Evolutionary conservation across 53 echinoderm and acorn worm genomes (phyloP).

Genomic region (Paracentrotus lividus): DNA sequence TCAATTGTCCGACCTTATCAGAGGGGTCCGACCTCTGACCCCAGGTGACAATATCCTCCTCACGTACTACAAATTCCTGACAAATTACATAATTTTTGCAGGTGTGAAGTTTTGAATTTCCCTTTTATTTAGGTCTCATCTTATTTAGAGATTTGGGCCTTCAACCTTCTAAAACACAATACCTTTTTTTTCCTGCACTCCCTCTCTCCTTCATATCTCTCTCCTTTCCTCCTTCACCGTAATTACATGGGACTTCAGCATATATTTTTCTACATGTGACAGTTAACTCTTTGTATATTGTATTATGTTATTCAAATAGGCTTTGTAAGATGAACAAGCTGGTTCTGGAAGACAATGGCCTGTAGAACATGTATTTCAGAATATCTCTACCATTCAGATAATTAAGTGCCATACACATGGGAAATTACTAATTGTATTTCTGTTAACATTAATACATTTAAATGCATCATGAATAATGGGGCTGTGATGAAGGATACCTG

Average conservation of each 20-base stretch:
- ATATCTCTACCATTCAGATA: too few relatives aligned
- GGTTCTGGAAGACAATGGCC: too few relatives aligned
- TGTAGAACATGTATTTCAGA: too few relatives aligned
- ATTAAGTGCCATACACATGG: too few relatives aligned
- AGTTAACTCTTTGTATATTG: too few relatives aligned
- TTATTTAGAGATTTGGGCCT: neutral
- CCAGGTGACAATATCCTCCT: constrained; percentile 42
- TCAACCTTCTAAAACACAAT: neutral
- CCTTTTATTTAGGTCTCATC: neutral
- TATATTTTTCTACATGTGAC: too few relatives aligned
- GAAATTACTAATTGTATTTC: too few relatives aligned
- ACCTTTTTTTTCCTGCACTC: neutral
- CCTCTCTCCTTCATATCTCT: neutral
- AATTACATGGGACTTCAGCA: too few relatives aligned
- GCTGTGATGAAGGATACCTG: neutral
- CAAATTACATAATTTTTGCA: constrained; percentile 47
- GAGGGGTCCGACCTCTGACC: neutral
- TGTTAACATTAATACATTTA: neutral
- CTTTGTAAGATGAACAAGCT: too few relatives aligned
- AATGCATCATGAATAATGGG: neutral
- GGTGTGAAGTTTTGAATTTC: neutral
- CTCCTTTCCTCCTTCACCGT: neutral
- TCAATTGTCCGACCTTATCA: constrained; percentile 27
- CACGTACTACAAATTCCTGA: constrained; percentile 22
- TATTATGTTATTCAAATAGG: too few relatives aligned